phyloP scores from a whole-genome alignment of 1,140 invertebrate genomes.

The Brachystomella parvula region DNA sequence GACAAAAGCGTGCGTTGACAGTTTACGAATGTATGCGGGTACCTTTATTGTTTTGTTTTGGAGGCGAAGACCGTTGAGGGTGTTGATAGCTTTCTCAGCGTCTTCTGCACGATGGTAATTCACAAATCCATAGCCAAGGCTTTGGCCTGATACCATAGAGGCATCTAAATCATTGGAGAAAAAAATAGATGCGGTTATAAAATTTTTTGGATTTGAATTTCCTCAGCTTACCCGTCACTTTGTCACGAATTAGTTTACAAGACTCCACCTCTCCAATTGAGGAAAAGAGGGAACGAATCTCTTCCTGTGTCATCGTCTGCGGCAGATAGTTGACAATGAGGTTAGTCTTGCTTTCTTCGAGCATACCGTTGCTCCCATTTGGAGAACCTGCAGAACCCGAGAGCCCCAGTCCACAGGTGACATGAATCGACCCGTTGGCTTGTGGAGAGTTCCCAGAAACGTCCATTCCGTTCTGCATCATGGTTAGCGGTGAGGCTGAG shows the following conservation, averaged over 20 bases:
- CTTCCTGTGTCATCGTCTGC: constrained; percentile 99
- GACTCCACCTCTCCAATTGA: constrained; percentile 98
- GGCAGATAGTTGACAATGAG: constrained; percentile 99
- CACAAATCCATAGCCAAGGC: constrained; percentile 97
- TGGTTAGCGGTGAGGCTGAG: constrained; percentile 42
- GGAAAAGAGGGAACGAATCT: constrained; percentile 92
- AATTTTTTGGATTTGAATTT: constrained; percentile 6
- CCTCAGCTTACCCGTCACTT: constrained; percentile 85
- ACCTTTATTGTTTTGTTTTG: constrained; percentile 99
- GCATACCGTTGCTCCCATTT: constrained; percentile 42
- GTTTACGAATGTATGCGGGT: constrained; percentile 38
- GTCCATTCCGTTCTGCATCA: constrained; percentile 79
- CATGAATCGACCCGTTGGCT: constrained; percentile 40
- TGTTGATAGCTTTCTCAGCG: constrained; percentile 95
- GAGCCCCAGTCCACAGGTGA: constrained; percentile 30
- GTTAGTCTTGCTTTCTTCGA: constrained; percentile 93
- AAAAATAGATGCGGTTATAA: constrained; percentile 10
- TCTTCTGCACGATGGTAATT: constrained; percentile 96
- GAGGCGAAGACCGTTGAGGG: constrained; percentile 88
- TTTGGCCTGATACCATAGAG: constrained; percentile 72
- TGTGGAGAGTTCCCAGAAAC: constrained; percentile 40
- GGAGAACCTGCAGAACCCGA: constrained; percentile 31
- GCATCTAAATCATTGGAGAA: constrained; percentile 33
- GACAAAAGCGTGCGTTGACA: too few species aligned
- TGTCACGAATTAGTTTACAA: constrained; percentile 97